These are phyloP conservation scores for Ctena decussata DNA, from an alignment of 2,888 invertebrate genomes.

Conservation along the genomic window DNA sequence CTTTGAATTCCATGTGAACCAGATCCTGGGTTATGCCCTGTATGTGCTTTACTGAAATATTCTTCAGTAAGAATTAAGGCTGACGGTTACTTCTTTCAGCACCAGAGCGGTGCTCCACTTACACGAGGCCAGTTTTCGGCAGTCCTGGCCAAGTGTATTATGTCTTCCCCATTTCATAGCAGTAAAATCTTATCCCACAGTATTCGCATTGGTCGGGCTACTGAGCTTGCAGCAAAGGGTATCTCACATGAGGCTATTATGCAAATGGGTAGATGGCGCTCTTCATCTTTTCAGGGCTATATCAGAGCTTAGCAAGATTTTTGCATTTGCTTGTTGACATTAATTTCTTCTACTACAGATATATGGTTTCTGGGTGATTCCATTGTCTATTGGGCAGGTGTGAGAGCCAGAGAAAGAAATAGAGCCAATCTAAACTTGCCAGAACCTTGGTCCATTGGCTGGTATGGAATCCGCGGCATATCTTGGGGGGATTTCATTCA, in stretches of 20 bases:
- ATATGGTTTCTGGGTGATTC: constrained; percentile 12
- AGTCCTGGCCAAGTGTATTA: not conserved
- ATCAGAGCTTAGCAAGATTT: not conserved
- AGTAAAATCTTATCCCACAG: not conserved
- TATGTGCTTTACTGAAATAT: not conserved
- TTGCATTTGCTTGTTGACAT: not conserved
- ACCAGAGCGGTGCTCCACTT: not conserved
- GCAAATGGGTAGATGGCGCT: not conserved
- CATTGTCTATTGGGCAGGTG: constrained; percentile 10
- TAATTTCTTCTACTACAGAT: constrained; percentile 1
- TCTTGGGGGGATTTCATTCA: not conserved
- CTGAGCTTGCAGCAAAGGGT: not conserved
- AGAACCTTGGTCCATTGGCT: not conserved
- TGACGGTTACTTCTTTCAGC: not conserved
- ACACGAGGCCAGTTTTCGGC: not conserved
- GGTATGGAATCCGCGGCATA: not conserved
- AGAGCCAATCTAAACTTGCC: not conserved
- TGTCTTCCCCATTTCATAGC: not conserved
- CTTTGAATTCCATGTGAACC: not conserved
- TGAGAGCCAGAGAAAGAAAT: not conserved
- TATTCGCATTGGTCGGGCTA: constrained; percentile 1
- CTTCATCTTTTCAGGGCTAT: not conserved
- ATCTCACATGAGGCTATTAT: not conserved
- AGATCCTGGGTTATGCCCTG: not conserved
- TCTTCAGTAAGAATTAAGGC: not conserved